Evolutionary conservation across 2,888 invertebrate genomes (phyloP).

Genomic region (Sminthurinus aureus): DNA sequence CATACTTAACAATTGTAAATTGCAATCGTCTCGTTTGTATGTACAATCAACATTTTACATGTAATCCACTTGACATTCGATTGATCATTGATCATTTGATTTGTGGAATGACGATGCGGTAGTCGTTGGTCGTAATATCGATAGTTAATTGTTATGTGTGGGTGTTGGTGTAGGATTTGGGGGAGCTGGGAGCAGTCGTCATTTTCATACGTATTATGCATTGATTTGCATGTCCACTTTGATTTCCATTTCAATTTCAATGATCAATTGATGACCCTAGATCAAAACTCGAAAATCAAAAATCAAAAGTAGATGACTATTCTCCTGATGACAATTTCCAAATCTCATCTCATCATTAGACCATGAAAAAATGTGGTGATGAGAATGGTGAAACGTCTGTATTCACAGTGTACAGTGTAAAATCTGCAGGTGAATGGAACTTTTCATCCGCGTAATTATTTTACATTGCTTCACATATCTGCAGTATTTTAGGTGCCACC

Average conservation of each 20-base stretch:
- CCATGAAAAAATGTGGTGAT: neutral
- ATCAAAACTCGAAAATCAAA: too few relatives aligned
- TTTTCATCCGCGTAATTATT: neutral
- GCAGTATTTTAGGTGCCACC: too few relatives aligned
- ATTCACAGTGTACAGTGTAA: neutral
- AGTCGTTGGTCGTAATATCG: neutral
- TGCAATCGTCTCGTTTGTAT: too few relatives aligned
- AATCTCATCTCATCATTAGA: neutral
- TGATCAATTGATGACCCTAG: neutral
- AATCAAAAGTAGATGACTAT: slow-evolving; percentile 6
- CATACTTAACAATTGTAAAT: too few relatives aligned
- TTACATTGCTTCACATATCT: neutral
- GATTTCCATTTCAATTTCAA: neutral
- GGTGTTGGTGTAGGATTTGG: neutral
- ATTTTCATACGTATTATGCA: neutral
- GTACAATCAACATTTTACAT: too few relatives aligned
- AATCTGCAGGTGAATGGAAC: neutral
- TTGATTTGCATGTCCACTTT: neutral
- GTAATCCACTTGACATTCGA: slow-evolving; percentile 22
- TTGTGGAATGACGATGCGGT: slow-evolving; percentile 6
- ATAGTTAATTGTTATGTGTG: slow-evolving; percentile 7
- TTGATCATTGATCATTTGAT: slow-evolving; percentile 19
- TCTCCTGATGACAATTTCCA: slow-evolving; percentile 26
- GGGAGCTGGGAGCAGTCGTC: neutral
- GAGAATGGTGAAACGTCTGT: neutral